Evolutionary conservation across 2,797 vertebrate genomes (phyloP).

Genomic region (Lepilemur septentrionalis): DNA sequence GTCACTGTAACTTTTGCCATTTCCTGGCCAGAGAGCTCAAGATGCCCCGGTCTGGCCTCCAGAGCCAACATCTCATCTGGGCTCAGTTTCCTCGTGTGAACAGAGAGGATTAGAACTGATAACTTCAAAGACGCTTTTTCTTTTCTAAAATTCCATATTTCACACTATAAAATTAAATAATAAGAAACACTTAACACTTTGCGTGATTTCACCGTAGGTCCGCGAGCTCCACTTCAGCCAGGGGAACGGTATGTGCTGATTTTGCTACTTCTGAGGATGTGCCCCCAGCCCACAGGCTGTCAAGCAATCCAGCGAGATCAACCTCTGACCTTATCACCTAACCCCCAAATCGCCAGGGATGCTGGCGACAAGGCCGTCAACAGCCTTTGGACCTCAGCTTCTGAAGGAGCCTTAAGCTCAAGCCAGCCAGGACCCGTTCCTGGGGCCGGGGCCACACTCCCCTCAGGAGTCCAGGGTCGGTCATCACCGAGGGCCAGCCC

Average conservation of each 20-base stretch:
- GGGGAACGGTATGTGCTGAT: background rate
- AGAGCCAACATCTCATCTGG: fast-evolving
- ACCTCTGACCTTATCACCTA: background rate
- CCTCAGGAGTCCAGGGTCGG: background rate
- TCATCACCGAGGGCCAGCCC: background rate
- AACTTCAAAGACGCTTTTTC: too few species aligned
- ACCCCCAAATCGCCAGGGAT: too few species aligned
- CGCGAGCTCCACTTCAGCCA: background rate
- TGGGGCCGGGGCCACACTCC: background rate
- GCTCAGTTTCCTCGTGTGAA: background rate
- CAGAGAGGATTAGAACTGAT: fast-evolving
- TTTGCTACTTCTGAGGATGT: background rate
- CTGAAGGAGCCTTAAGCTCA: background rate
- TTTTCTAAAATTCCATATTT: background rate
- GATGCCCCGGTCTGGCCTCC: fast-evolving
- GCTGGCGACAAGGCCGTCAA: background rate
- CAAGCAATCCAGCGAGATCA: background rate
- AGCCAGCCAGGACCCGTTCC: background rate
- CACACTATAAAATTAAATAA: background rate
- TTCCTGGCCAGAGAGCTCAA: too few species aligned
- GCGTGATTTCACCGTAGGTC: background rate
- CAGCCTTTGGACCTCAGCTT: background rate
- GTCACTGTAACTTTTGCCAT: fast-evolving
- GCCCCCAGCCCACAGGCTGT: too few species aligned
- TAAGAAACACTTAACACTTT: too few species aligned